These are phyloP conservation scores for Zenarchopterus dispar DNA, from an alignment of 2,797 vertebrate species.

Conservation along the genomic window DNA sequence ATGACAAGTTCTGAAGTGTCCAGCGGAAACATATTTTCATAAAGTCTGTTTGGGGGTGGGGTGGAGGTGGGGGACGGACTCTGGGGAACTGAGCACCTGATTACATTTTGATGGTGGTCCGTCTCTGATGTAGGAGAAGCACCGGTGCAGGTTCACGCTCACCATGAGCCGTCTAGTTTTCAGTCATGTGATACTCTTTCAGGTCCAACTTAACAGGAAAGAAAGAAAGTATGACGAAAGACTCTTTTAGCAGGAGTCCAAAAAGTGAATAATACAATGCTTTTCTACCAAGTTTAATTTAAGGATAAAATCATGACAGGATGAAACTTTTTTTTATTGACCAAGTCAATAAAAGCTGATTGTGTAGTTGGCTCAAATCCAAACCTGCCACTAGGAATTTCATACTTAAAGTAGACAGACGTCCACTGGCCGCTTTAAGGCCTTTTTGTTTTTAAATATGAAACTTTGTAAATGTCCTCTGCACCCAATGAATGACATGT, in stretches of 20 bases:
- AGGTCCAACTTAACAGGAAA: background rate
- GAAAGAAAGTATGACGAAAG: too few relatives aligned
- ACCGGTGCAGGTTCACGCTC: background rate
- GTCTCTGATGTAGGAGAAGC: background rate
- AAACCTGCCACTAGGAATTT: constrained; percentile 6
- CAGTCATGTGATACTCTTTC: background rate
- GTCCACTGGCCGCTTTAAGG: constrained; percentile 6
- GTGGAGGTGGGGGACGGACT: background rate
- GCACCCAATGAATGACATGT: too few relatives aligned
- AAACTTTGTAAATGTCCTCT: too few relatives aligned
- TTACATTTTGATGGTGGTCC: background rate
- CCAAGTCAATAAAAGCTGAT: constrained; percentile 2
- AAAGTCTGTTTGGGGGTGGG: too few relatives aligned
- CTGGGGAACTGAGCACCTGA: background rate
- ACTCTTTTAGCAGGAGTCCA: background rate
- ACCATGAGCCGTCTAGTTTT: background rate
- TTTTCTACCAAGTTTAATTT: constrained; percentile 1
- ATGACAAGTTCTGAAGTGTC: constrained; percentile 5
- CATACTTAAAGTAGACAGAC: background rate
- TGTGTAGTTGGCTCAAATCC: background rate
- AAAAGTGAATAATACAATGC: background rate
- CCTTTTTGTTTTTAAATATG: background rate
- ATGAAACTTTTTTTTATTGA: background rate
- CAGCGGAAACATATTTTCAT: constrained; percentile 9
- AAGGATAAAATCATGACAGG: background rate